These are phyloP conservation scores for Chelon auratus DNA, from an alignment of 2,797 vertebrate species.

Conservation along the genomic window DNA sequence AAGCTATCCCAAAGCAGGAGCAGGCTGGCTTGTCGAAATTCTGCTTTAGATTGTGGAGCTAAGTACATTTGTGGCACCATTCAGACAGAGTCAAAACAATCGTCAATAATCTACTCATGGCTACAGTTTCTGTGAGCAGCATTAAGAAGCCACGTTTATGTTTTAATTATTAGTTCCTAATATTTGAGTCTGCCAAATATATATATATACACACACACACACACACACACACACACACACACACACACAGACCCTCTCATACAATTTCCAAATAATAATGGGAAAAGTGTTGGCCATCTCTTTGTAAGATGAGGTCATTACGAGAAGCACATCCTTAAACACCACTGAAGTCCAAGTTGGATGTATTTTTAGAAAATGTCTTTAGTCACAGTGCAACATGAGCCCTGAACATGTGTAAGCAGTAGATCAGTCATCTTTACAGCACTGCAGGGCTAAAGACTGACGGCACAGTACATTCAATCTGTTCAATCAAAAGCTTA, in stretches of 20 bases:
- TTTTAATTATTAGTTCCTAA: slow-evolving; percentile 11
- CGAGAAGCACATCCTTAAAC: slow-evolving; percentile 17
- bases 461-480: slow-evolving; percentile 65
- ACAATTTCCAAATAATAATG: slow-evolving; percentile 3
- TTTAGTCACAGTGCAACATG: slow-evolving; percentile 75
- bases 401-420: slow-evolving; percentile 73
- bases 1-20: slow-evolving; percentile 38
- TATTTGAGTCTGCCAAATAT: neutral
- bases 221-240: too few relatives aligned
- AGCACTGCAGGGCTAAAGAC: slow-evolving; percentile 54
- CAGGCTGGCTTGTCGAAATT: slow-evolving; percentile 7
- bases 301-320: slow-evolving; percentile 2
- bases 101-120: slow-evolving; percentile 4
- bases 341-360: slow-evolving; percentile 35
- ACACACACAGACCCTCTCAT: slow-evolving; percentile 12
- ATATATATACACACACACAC: slow-evolving; percentile 2
- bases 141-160: slow-evolving; percentile 9
- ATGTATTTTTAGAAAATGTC: slow-evolving; percentile 63
- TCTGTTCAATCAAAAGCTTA: slow-evolving; percentile 31
- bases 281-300: slow-evolving; percentile 11
- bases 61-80: slow-evolving; percentile 37
- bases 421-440: slow-evolving; percentile 49
- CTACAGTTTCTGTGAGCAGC: slow-evolving; percentile 11
- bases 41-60: slow-evolving; percentile 31
- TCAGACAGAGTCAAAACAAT: slow-evolving; percentile 22